These are phyloP conservation scores for Atta cephalotes DNA, from an alignment of 1,140 invertebrate species.

Conservation along the genomic window DNA sequence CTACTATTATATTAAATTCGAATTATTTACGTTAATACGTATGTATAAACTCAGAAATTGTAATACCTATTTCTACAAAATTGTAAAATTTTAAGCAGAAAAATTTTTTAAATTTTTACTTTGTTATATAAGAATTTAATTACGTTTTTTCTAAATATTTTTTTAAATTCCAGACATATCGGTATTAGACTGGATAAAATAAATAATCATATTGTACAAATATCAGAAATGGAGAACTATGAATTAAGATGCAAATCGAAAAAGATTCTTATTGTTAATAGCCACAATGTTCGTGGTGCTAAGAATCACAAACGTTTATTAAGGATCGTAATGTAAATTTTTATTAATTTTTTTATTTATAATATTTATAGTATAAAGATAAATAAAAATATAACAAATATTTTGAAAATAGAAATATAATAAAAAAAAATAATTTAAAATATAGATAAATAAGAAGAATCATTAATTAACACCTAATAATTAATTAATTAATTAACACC, in stretches of 20 bases:
- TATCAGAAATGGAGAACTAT: constrained; percentile 2
- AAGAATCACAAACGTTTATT: not conserved
- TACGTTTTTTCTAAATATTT: not conserved
- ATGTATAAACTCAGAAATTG: too few species aligned
- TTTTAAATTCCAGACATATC: not conserved
- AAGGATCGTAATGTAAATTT: constrained; percentile 21
- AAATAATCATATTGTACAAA: not conserved
- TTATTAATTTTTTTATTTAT: not conserved
- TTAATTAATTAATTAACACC: too few species aligned
- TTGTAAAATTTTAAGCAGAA: too few species aligned
- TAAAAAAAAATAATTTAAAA: too few species aligned
- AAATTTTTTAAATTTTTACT: not conserved
- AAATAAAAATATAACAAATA: too few species aligned
- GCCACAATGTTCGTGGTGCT: not conserved
- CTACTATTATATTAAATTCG: too few species aligned
- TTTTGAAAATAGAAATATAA: too few species aligned
- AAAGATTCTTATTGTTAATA: not conserved
- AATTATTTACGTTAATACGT: too few species aligned
- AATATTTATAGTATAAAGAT: too few species aligned
- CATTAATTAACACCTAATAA: too few species aligned
- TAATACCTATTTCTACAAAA: too few species aligned
- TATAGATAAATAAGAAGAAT: too few species aligned
- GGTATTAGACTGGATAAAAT: constrained; percentile 22
- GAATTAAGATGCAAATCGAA: not conserved
- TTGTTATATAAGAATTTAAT: not conserved